Evolutionary conservation across 2,888 invertebrate species (phyloP).

Genomic region (Ophion slaviceki): DNA sequence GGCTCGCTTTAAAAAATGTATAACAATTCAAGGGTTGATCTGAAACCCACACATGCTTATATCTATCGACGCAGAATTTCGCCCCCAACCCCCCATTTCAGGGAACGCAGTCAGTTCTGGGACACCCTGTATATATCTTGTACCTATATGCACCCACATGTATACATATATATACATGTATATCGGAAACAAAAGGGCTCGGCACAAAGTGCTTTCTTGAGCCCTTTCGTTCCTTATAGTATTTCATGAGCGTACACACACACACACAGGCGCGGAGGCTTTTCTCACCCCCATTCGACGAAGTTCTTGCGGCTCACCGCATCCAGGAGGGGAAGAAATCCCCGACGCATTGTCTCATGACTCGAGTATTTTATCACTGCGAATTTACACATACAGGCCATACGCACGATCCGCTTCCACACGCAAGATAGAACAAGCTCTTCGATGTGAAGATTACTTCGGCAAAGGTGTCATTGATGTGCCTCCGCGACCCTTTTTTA

Average conservation of each 20-base stretch:
- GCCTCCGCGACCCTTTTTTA: no score
- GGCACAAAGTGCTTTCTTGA: neutral
- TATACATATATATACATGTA: neutral
- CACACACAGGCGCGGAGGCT: neutral
- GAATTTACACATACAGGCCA: neutral
- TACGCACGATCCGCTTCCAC: neutral
- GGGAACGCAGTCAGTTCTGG: no score
- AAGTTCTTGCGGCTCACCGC: constrained; percentile 19
- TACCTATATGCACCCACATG: neutral
- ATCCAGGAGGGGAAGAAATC: constrained; percentile 17
- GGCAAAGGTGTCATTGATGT: neutral
- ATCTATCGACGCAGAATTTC: no score
- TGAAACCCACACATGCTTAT: no score
- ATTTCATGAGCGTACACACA: neutral
- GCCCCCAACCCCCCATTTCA: no score
- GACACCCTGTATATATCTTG: no score
- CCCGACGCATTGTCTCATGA: constrained; percentile 43
- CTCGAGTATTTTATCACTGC: constrained; percentile 32
- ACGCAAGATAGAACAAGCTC: neutral
- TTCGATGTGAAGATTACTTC: neutral
- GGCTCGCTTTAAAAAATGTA: no score
- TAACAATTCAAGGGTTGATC: no score
- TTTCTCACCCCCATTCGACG: constrained; percentile 41
- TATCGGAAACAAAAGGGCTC: constrained; percentile 2
- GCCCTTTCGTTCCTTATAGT: neutral